A percentile compares a stretch with the other conserved stretches of the same genome.
These are phyloP conservation scores for Symphodus melops DNA, from an alignment of 2,113 vertebrate species.

Conservation along the genomic window DNA sequence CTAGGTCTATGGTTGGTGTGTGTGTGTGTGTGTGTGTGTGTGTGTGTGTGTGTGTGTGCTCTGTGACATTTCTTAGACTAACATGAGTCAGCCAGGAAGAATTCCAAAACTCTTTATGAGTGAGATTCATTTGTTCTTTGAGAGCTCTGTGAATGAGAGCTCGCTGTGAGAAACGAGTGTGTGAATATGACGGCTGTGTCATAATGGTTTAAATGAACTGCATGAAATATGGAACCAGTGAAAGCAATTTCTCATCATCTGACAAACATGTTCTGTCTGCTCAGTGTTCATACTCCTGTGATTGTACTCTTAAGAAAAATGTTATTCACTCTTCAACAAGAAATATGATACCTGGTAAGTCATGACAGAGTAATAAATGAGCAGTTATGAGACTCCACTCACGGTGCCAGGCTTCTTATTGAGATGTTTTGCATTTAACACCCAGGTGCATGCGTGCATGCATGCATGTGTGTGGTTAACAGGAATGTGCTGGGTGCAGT, in stretches of 20 bases:
- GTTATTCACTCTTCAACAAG: slow-evolving; percentile 10
- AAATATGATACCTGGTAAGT: slow-evolving; percentile 29
- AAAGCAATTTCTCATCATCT: slow-evolving; percentile 35
- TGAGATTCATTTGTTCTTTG: slow-evolving; percentile 55
- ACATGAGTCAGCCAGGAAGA: slow-evolving; percentile 65
- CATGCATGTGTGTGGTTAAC: slow-evolving; percentile 67
- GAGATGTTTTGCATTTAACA: slow-evolving; percentile 62
- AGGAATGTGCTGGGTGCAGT: slow-evolving; percentile 83
- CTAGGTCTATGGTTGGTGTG: slow-evolving; percentile 32
- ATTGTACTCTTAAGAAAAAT: neutral
- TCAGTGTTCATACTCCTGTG: neutral
- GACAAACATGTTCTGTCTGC: slow-evolving; percentile 8
- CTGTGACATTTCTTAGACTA: slow-evolving; percentile 65
- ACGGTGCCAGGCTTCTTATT: neutral
- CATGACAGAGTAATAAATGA: slow-evolving; percentile 22
- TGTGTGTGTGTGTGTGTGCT: slow-evolving; percentile 35
- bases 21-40: slow-evolving; percentile 40
- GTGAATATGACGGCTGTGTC: slow-evolving; percentile 24
- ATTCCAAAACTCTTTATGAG: slow-evolving; percentile 69
- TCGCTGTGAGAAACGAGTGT: slow-evolving; percentile 51
- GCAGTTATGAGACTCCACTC: slow-evolving; percentile 3
- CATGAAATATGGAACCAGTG: slow-evolving; percentile 41
- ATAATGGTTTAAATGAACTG: slow-evolving; percentile 21
- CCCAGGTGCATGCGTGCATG: slow-evolving; percentile 67
- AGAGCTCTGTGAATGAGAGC: slow-evolving; percentile 4